Base-by-base conservation (phyloP, 2,797 vertebrate species). In the Acanthurus leucopareius region DNA sequence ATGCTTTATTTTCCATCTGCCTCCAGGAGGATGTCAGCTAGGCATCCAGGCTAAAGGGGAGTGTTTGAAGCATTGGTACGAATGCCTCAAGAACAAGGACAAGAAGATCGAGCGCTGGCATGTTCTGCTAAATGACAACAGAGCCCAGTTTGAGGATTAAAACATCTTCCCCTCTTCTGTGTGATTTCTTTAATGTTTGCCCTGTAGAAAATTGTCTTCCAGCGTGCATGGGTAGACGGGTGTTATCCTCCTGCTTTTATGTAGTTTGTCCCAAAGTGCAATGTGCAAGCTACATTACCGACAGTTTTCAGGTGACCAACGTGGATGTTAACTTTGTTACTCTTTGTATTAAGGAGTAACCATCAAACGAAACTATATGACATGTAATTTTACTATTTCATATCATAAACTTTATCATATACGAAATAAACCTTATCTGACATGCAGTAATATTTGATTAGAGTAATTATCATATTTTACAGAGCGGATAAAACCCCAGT, bases 31-130 rank as follows among this genome's bases (percentile, higher is more conserved):
- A 7, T 99, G 97, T 87, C 97, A 97, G 93, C 89, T 99, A 5
- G 98, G 98, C 56, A 99, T 99, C 90, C 97, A 96, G 0, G 98
- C 97, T 10, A 97, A 99, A 91, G 98, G 98, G 0, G 97, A 99
- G 84, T 95, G 97, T 88, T 91, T 99, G 91, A 99, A 99, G 94
- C 98, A 99, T 89, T 99, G 98, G 97, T 99, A 98, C 1, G 98
- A 98, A 77, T 99, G 97, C 56, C 90, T 99, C 77, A 99, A 99
- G 93, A 99, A 99, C 95, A 99, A 98, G 89, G 98, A 99, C 93
- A 97, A 98, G 96, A 97, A 95, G 91, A 97, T 98, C 0, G 97
- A 99, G 77, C 97, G 97, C 90, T 99, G 98, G 98, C 98, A 99
- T 75, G 97, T 97, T 64, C 96, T 99, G 25, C 93, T 97, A 25